A percentile compares a stretch with the other conserved stretches of the same genome.
Conservation (phyloP, 2,797 vertebrate species). For the Acridotheres tristis region DNA sequence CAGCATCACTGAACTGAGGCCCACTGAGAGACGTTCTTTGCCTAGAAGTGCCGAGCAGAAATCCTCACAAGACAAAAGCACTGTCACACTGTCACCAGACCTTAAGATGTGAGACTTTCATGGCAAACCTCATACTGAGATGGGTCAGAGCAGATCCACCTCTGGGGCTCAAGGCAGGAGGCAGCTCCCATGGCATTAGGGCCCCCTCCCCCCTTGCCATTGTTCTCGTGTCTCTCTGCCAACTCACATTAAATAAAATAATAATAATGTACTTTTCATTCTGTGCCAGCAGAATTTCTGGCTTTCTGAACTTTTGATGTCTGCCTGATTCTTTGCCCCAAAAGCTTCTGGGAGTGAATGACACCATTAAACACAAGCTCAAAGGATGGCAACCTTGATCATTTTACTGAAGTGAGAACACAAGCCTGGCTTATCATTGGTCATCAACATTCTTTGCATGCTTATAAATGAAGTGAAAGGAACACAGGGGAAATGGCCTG, state of each 20-base stretch:
- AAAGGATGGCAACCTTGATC: background rate
- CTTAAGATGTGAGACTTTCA: background rate
- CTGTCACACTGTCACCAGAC: background rate
- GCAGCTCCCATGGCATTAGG: background rate
- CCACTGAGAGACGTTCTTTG: background rate
- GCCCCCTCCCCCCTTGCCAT: background rate
- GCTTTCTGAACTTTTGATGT: constrained; percentile 6
- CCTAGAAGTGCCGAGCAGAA: background rate
- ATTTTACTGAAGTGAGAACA: background rate
- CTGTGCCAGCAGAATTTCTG: constrained; percentile 6
- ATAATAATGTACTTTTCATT: background rate
- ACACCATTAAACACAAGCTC: background rate
- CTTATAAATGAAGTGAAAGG: background rate
- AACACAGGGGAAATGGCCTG: background rate
- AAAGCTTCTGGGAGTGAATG: background rate
- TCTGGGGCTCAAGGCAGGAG: background rate
- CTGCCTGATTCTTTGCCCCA: background rate
- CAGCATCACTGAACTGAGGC: background rate
- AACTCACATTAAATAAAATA: background rate
- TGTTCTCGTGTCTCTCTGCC: background rate
- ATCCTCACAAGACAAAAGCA: background rate
- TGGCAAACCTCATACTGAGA: background rate
- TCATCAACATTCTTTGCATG: background rate
- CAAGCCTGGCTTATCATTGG: background rate
- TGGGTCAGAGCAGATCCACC: background rate